A percentile compares a stretch with the other conserved stretches of the same genome.
Conservation (phyloP, 2,113 vertebrate genomes). For the Bubo bubo region DNA sequence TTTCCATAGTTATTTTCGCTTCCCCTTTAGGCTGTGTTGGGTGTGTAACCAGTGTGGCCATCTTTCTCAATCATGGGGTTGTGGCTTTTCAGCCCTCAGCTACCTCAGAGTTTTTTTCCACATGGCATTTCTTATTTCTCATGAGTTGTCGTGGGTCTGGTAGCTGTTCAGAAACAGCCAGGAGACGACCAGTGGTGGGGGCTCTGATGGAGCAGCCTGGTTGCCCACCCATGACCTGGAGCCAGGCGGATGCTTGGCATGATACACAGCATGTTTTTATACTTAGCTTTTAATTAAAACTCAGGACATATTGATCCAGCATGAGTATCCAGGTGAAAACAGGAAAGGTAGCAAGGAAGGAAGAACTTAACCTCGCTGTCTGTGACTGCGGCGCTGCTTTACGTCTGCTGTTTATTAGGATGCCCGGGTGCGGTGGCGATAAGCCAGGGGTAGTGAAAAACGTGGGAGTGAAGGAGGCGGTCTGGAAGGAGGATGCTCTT, state of each 20-base stretch:
- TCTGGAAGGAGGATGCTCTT: background rate
- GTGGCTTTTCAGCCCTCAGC: slow-evolving; percentile 32
- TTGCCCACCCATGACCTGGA: background rate
- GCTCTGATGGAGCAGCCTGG: background rate
- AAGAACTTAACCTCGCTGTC: background rate
- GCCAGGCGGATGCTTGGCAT: background rate
- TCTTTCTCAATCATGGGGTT: background rate
- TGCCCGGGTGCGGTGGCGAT: background rate
- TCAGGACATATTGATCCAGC: background rate
- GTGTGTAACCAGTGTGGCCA: background rate
- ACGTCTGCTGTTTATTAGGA: fast-evolving
- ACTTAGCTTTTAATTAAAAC: background rate
- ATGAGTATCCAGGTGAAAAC: background rate
- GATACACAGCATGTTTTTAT: background rate
- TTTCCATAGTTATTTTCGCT: background rate
- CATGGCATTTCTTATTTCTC: background rate
- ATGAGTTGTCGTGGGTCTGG: fast-evolving
- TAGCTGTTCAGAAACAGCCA: background rate
- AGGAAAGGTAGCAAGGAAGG: background rate
- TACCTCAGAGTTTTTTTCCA: background rate
- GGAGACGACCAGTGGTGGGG: background rate
- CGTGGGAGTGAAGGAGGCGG: background rate
- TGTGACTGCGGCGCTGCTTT: background rate
- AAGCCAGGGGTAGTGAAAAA: fast-evolving
- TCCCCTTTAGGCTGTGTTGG: background rate